A percentile compares a stretch with the other conserved stretches of the same genome.
Evolutionary conservation across 1,140 invertebrate genomes (phyloP).

Genomic region (Drosophila aff.): DNA sequence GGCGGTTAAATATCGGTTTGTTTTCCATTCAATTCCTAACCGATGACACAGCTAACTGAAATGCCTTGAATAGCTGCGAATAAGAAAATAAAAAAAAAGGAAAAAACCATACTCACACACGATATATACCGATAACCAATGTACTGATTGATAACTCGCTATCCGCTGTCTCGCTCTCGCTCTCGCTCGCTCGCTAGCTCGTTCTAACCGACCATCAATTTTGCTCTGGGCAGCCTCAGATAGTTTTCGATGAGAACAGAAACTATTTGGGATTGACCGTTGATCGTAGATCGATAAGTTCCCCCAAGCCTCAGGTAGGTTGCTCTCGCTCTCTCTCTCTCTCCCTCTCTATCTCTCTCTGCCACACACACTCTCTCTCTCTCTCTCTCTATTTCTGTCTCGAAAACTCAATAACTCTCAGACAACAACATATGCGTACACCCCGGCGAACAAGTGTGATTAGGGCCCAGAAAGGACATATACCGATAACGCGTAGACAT

Average conservation of each 20-base stretch:
- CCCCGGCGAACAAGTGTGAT: conserved; percentile 18
- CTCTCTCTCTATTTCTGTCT: conserved; percentile 12
- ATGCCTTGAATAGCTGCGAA: conserved; percentile 27
- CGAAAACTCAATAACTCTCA: conserved; percentile 31
- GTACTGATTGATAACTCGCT: conserved; percentile 49
- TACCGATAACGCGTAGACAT: conserved; percentile 23
- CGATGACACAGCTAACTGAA: conserved; percentile 20
- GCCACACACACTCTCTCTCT: conserved; percentile 16
- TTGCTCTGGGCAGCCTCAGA: conserved; percentile 64
- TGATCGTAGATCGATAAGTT: conserved; percentile 27
- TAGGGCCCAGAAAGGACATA: conserved; percentile 12
- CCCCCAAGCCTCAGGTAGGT: conserved; percentile 66
- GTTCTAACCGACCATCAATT: conserved; percentile 51
- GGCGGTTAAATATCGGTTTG: conserved; percentile 3
- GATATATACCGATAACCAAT: conserved; percentile 29
- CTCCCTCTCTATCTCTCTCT: conserved; percentile 17
- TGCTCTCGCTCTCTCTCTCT: conserved; percentile 48
- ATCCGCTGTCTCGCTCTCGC: conserved; percentile 71
- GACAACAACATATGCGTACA: conserved; percentile 38
- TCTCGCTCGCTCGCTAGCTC: conserved; percentile 72
- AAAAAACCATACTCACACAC: conserved; percentile 18
- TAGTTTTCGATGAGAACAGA: conserved; percentile 56
- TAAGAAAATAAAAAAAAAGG: not conserved
- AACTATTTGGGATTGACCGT: conserved; percentile 49
- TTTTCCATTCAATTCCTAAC: conserved; percentile 11